phyloP scores from a whole-genome alignment of 1,140 invertebrate genomes.

The Drosophila arizonae region DNA sequence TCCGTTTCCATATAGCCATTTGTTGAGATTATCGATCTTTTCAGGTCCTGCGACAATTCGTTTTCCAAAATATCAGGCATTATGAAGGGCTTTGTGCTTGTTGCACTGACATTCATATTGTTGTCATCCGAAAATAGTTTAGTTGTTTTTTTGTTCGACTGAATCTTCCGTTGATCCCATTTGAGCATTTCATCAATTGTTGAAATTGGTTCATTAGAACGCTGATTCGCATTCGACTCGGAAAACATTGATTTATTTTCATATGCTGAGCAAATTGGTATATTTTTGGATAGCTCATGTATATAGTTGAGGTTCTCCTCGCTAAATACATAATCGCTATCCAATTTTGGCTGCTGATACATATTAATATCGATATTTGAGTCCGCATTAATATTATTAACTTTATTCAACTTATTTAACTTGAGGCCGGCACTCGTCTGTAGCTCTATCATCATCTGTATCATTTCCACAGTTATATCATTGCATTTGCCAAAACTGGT shows the following conservation, averaged over 20 bases:
- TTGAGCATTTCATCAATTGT: constrained; percentile 62
- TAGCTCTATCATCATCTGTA: constrained; percentile 27
- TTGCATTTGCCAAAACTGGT: constrained; percentile 24
- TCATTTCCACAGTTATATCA: constrained; percentile 27
- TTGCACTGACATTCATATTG: not conserved
- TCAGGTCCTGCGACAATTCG: constrained; percentile 13
- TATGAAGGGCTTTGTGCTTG: constrained; percentile 20
- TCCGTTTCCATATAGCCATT: constrained; percentile 34
- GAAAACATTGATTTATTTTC: constrained; percentile 80
- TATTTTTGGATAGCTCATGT: constrained; percentile 78
- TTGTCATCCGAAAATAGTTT: not conserved
- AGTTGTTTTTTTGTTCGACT: not conserved
- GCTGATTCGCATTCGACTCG: constrained; percentile 4
- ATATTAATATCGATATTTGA: not conserved
- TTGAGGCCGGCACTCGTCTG: not conserved
- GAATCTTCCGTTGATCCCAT: constrained; percentile 48
- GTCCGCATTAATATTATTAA: not conserved
- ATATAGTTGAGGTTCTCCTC: constrained; percentile 82
- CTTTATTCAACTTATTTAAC: not conserved
- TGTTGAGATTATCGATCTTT: not conserved
- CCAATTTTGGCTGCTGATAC: not conserved
- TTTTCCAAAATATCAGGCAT: constrained; percentile 62
- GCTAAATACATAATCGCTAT: constrained; percentile 53
- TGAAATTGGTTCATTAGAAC: constrained; percentile 6
- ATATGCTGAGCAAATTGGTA: constrained; percentile 79